phyloP scores from a whole-genome alignment of 2,888 invertebrate species.

The Spilosoma lubricipeda region DNA sequence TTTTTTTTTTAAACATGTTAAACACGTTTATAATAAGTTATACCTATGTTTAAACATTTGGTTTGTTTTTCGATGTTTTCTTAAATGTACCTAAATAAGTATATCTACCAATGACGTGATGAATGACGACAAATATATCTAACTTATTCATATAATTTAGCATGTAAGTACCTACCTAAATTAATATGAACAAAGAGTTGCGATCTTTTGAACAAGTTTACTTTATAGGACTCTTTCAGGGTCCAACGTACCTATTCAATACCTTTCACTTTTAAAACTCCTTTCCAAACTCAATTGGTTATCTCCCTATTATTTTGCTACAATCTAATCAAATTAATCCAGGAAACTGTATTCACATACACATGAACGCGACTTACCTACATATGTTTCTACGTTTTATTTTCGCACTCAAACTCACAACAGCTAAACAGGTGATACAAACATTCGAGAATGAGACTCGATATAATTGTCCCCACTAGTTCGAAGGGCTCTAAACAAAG shows the following conservation, averaged over 20 bases:
- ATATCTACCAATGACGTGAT: too few relatives aligned
- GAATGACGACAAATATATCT: too few relatives aligned
- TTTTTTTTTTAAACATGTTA: too few relatives aligned
- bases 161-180: too few relatives aligned
- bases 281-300: not conserved
- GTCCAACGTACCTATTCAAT: not conserved
- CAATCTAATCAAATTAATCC: not conserved
- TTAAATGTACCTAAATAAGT: too few relatives aligned
- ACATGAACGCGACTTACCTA: not conserved
- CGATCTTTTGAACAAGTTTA: not conserved
- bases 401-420: slow-evolving; percentile 7
- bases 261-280: not conserved
- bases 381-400: not conserved
- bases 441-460: slow-evolving; percentile 26
- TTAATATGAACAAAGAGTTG: not conserved
- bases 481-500: slow-evolving; percentile 54
- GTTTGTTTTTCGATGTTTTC: too few relatives aligned
- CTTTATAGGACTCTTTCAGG: not conserved
- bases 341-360: not conserved
- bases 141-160: too few relatives aligned
- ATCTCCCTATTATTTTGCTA: not conserved
- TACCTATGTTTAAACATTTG: not conserved
- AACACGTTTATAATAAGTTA: not conserved
- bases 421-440: slow-evolving; percentile 21
- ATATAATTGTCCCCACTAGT: slow-evolving; percentile 33